phyloP scores from a whole-genome alignment of 2,888 invertebrate species.

The Drosophila atroscutellata region DNA sequence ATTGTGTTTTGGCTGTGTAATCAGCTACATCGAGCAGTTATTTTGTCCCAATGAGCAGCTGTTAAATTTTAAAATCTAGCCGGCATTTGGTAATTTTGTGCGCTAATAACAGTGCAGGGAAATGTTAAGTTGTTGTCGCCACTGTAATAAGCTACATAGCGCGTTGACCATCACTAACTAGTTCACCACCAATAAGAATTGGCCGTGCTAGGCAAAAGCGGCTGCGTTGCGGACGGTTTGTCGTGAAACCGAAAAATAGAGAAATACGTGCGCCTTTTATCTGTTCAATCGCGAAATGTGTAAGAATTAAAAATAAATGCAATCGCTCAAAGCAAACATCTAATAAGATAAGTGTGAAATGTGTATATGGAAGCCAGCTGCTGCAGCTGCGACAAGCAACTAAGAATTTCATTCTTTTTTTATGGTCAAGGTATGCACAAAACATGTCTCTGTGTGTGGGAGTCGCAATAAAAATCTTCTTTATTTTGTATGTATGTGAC shows the following conservation, averaged over 20 bases:
- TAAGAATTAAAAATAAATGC: constrained; percentile 49
- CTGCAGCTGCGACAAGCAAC: constrained; percentile 43
- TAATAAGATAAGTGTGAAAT: constrained; percentile 57
- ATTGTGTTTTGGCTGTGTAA: neutral
- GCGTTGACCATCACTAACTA: constrained; percentile 39
- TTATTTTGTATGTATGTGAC: constrained; percentile 60
- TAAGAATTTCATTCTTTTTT: constrained; percentile 42
- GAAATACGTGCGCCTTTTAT: constrained; percentile 41
- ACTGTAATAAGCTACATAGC: neutral
- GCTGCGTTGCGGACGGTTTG: constrained; percentile 32
- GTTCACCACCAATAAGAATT: constrained; percentile 39
- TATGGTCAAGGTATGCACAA: constrained; percentile 60
- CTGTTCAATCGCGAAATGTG: constrained; percentile 66
- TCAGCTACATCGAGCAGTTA: no score
- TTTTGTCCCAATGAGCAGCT: neutral
- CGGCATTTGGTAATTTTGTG: constrained; percentile 12
- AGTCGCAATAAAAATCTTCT: constrained; percentile 71
- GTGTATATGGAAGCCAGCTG: constrained; percentile 41
- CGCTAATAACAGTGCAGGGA: constrained; percentile 16
- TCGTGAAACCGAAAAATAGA: constrained; percentile 4
- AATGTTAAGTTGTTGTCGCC: constrained; percentile 18
- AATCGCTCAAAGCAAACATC: constrained; percentile 57
- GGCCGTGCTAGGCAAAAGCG: constrained; percentile 28
- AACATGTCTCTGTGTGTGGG: constrained; percentile 69
- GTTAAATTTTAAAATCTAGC: constrained; percentile 13